Conservation (phyloP, 1,140 invertebrate genomes). For the Ceratosolen fusciceps region DNA sequence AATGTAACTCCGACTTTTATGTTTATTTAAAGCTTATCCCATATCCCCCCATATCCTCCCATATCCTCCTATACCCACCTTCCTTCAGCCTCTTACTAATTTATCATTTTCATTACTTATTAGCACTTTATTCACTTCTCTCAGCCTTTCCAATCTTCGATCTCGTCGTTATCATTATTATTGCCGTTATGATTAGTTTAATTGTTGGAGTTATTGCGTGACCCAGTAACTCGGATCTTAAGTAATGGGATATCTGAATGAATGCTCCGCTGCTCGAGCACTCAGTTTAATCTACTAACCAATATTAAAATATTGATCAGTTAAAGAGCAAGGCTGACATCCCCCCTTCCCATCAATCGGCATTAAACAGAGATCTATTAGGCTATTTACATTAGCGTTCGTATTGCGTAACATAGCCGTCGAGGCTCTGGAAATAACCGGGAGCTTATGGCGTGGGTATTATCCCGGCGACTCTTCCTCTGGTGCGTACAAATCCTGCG, state of each 20-base stretch:
- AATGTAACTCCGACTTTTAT: background rate
- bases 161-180: no score
- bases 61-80: no score
- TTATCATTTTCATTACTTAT: no score
- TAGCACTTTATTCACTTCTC: no score
- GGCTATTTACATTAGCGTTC: conserved; percentile 15
- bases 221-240: no score
- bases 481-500: background rate
- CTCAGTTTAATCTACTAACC: background rate
- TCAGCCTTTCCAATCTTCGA: no score
- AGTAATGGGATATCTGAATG: no score
- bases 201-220: no score
- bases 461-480: background rate
- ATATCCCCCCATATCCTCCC: no score
- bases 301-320: background rate
- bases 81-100: no score
- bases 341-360: background rate
- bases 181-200: no score
- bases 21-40: background rate
- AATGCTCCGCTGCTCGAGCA: background rate
- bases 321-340: background rate
- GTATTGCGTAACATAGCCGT: background rate
- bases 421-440: background rate
- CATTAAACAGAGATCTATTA: conserved; percentile 19
- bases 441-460: background rate